Percentiles rank a stretch among this genome's conserved stretches.
Evolutionary conservation across 2,113 vertebrate species (phyloP).

Genomic region (Gobiocypris rarus): DNA sequence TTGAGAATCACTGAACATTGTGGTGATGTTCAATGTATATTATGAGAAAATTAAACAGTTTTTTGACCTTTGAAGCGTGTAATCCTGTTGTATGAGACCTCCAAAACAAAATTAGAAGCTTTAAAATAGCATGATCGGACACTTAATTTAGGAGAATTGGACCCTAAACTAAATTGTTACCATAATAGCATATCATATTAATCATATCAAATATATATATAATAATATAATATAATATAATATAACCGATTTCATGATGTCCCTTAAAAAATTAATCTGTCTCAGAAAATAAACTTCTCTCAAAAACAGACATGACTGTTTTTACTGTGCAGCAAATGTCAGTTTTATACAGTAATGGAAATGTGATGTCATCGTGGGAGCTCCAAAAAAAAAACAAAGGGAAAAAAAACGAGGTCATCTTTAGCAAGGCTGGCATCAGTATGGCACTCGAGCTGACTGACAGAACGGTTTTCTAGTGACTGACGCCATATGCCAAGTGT

Average conservation of each 20-base stretch:
- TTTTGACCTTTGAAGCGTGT: no score
- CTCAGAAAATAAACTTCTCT: neutral
- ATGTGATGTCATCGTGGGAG: slow-evolving; percentile 41
- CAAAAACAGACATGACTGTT: neutral
- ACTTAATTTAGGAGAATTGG: no score
- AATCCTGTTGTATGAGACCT: no score
- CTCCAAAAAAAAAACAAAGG: neutral
- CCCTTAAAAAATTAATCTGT: neutral
- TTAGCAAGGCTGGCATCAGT: slow-evolving; percentile 27
- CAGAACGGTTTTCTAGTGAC: slow-evolving; percentile 41
- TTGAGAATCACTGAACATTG: no score
- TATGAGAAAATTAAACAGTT: no score
- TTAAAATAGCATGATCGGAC: no score
- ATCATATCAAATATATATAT: no score
- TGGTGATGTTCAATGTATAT: no score
- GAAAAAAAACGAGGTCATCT: slow-evolving; percentile 51
- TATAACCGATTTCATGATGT: neutral
- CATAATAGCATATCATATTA: no score
- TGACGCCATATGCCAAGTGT: slow-evolving; percentile 57
- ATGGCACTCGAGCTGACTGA: slow-evolving; percentile 39
- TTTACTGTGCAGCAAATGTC: slow-evolving; percentile 23
- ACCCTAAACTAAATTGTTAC: no score
- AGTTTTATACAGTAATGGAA: slow-evolving; percentile 31
- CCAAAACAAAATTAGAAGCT: no score
- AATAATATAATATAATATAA: no score